phyloP scores from a whole-genome alignment of 23 tunicate genomes.

The Aplidium turbinatum region DNA sequence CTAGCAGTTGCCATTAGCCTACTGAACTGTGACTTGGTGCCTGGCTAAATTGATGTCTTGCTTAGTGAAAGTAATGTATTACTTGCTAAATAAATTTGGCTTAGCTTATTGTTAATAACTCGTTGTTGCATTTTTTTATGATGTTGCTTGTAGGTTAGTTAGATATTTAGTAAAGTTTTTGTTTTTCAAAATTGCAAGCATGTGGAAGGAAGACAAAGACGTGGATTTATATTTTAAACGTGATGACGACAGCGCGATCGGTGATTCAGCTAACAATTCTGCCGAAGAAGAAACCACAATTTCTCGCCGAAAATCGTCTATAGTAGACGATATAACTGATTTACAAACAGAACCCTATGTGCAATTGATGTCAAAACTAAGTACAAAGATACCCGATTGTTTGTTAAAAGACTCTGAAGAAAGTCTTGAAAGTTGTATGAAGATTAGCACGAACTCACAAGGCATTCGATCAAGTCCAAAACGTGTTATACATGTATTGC shows the following conservation, averaged over 20 bases:
- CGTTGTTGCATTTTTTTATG: no score
- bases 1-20: no score
- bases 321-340: conserved; percentile 42
- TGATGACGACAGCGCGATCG: conserved; percentile 71
- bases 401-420: conserved; percentile 27
- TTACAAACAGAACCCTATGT: conserved; percentile 13
- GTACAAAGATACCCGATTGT: conserved; percentile 30
- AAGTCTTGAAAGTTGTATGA: conserved; percentile 1
- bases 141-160: no score
- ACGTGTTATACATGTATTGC: conserved; percentile 15
- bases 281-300: conserved; percentile 61
- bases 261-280: conserved; percentile 56
- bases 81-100: no score
- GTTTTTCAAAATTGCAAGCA: no score
- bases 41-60: no score
- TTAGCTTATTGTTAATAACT: no score
- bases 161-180: no score
- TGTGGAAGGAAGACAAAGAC: conserved; percentile 70
- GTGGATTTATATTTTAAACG: conserved; percentile 31
- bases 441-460: neutral
- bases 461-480: neutral
- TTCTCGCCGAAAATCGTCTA: conserved; percentile 61
- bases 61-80: no score
- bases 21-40: no score
- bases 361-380: conserved; percentile 24